A percentile compares a stretch with the other conserved stretches of the same genome.
These are phyloP conservation scores for Puma concolor DNA, from an alignment of 2,113 vertebrate genomes.

Conservation along the genomic window DNA sequence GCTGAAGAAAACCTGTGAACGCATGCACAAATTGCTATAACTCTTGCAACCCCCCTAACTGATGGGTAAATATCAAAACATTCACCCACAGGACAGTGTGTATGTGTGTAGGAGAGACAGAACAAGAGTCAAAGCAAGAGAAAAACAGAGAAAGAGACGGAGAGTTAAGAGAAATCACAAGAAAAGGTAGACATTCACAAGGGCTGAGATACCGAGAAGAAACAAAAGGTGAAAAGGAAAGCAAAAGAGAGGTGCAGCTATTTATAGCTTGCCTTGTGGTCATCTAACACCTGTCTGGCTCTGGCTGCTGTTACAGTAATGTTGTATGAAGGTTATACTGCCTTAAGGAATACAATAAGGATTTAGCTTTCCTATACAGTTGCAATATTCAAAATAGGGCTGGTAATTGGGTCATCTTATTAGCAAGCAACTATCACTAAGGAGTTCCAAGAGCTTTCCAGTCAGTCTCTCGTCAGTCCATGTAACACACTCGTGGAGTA, in stretches of 20 bases:
- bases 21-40: not conserved
- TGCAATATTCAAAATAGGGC: slow-evolving; percentile 49
- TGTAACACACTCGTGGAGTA: accelerated
- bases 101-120: not conserved
- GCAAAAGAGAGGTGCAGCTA: not conserved
- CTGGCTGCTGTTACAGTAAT: not conserved
- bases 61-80: not conserved
- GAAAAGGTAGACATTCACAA: not conserved
- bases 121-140: not conserved
- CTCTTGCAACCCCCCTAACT: no score
- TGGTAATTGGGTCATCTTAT: slow-evolving; percentile 63
- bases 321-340: not conserved
- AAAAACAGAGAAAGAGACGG: not conserved
- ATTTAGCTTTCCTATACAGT: not conserved
- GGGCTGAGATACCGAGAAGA: not conserved
- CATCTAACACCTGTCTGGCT: not conserved
- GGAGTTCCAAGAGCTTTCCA: slow-evolving; percentile 22
- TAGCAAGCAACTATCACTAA: slow-evolving; percentile 18
- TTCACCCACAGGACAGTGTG: not conserved
- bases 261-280: not conserved
- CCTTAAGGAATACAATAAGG: not conserved
- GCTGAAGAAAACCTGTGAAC: not conserved
- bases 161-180: not conserved
- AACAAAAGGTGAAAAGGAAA: not conserved
- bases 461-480: not conserved